Conservation (phyloP, 2,113 vertebrate species). For the Prionailurus bengalensis region DNA sequence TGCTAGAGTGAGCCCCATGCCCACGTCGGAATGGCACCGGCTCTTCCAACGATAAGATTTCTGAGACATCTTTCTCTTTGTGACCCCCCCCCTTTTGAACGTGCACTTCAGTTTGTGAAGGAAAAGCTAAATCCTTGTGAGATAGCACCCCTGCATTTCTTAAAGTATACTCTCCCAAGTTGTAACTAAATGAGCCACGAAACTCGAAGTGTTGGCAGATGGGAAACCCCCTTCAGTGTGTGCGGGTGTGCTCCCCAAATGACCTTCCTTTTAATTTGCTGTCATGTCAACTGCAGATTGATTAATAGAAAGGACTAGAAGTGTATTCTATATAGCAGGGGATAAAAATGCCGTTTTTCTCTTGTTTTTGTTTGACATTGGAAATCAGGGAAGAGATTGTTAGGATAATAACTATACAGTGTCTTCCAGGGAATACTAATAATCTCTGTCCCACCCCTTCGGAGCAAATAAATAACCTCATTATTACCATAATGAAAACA, state of each 20-base stretch:
- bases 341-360: neutral
- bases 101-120: neutral
- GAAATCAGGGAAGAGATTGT: neutral
- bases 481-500: conserved; percentile 30
- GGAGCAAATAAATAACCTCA: conserved; percentile 55
- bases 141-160: neutral
- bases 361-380: neutral
- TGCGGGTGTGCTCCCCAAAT: neutral
- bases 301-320: neutral
- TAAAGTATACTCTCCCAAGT: neutral
- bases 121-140: neutral
- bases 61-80: neutral
- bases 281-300: neutral
- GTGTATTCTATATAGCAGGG: neutral
- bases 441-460: neutral
- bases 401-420: neutral
- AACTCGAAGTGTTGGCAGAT: neutral
- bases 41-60: neutral
- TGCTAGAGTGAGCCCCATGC: neutral
- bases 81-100: neutral
- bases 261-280: conserved; percentile 13
- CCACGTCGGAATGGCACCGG: no score
- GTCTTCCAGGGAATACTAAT: neutral
- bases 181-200: neutral
- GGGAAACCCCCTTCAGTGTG: neutral